A percentile compares a stretch with the other conserved stretches of the same genome.
phyloP scores from a whole-genome alignment of 2,888 invertebrate species.

The Amiota communis region DNA sequence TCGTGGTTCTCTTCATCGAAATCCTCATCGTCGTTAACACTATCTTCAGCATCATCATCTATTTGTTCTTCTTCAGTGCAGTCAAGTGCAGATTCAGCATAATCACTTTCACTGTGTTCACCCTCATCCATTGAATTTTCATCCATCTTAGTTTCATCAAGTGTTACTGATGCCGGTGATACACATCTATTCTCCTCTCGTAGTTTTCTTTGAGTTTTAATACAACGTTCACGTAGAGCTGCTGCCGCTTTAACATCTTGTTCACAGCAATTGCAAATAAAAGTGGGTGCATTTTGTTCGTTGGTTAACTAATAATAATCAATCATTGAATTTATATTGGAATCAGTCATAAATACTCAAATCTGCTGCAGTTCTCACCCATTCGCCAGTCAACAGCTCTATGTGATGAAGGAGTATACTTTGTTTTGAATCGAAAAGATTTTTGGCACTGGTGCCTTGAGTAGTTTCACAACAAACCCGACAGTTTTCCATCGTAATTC shows the following conservation, averaged over 20 bases:
- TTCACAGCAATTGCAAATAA: constrained; percentile 55
- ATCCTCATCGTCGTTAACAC: background rate
- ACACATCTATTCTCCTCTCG: constrained; percentile 19
- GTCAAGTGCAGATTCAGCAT: background rate
- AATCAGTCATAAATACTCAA: constrained; percentile 19
- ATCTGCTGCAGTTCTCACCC: constrained; percentile 41
- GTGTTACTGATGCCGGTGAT: background rate
- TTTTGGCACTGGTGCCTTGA: constrained; percentile 38
- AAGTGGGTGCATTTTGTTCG: constrained; percentile 40
- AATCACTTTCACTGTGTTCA: constrained; percentile 27
- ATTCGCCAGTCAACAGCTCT: constrained; percentile 54
- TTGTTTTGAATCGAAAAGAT: constrained; percentile 49
- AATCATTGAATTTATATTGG: background rate
- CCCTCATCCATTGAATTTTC: constrained; percentile 41
- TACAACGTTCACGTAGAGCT: constrained; percentile 51
- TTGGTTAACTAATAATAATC: constrained; percentile 41
- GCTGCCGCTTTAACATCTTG: constrained; percentile 50
- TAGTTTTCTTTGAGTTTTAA: constrained; percentile 50
- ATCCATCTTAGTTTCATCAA: constrained; percentile 19
- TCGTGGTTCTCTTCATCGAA: background rate
- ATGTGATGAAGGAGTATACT: constrained; percentile 54
- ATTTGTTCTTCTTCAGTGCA: background rate
- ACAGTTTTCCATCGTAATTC: constrained; percentile 46
- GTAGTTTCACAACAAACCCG: constrained; percentile 57
- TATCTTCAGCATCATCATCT: background rate